Conservation (phyloP, 2,113 vertebrate genomes). For the Puntigrus tetrazona region DNA sequence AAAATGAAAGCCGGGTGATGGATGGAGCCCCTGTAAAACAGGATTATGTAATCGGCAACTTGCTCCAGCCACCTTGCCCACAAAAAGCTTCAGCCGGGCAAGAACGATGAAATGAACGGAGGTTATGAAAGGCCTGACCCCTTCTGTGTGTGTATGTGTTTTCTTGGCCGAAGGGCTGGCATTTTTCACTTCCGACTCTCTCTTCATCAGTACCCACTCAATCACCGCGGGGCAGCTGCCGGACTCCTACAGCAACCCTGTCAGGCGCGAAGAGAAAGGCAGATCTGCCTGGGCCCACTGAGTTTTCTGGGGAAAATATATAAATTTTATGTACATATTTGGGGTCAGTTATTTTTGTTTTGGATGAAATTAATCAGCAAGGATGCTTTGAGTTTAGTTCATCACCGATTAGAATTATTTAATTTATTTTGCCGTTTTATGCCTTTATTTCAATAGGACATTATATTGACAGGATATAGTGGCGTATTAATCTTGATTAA, state of each 20-base stretch:
- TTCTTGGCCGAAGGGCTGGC: constrained; percentile 49
- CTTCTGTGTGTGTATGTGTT: constrained; percentile 46
- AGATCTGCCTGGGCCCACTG: neutral
- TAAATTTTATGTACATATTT: neutral
- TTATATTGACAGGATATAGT: too few species aligned
- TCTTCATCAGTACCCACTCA: constrained; percentile 57
- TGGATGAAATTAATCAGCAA: too few species aligned
- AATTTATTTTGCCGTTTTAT: too few species aligned
- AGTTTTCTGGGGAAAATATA: neutral
- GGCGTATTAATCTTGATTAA: too few species aligned
- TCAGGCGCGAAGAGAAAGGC: constrained; percentile 13
- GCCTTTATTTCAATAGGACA: too few species aligned
- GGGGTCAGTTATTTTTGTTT: neutral
- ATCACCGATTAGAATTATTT: too few species aligned
- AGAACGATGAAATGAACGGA: constrained; percentile 52
- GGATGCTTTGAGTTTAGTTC: neutral
- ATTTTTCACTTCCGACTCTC: constrained; percentile 50
- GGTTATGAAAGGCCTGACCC: constrained; percentile 45
- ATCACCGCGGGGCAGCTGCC: constrained; percentile 36
- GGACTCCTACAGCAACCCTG: constrained; percentile 38
- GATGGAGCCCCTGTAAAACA: constrained; percentile 64
- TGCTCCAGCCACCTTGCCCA: constrained; percentile 55
- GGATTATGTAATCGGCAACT: constrained; percentile 64
- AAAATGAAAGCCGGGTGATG: constrained; percentile 66
- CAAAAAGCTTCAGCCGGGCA: constrained; percentile 50